These are phyloP conservation scores for Camelus dromedarius DNA, from an alignment of 2,113 vertebrate genomes.

Conservation along the genomic window DNA sequence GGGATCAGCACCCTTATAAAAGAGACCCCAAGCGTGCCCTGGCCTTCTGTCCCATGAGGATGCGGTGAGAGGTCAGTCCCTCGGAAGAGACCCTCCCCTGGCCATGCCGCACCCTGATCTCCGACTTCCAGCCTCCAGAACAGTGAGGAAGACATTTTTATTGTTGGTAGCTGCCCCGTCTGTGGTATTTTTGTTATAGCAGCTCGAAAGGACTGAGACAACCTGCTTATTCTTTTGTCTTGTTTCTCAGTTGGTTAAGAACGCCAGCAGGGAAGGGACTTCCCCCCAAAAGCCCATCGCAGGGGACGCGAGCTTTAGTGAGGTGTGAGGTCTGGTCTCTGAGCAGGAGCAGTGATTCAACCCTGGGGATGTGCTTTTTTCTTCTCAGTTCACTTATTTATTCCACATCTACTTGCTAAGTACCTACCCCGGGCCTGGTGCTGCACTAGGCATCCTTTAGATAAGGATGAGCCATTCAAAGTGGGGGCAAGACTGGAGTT, in stretches of 20 bases:
- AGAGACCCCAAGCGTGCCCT: background rate
- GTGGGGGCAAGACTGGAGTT: background rate
- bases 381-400: background rate
- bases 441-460: too few species aligned
- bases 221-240: background rate
- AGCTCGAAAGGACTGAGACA: background rate
- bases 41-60: background rate
- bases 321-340: background rate
- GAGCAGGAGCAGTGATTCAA: too few species aligned
- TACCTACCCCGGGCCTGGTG: background rate
- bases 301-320: background rate
- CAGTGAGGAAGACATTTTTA: background rate
- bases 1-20: background rate
- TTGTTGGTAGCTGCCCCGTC: background rate
- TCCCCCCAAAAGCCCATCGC: background rate
- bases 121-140: background rate
- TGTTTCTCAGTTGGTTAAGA: background rate
- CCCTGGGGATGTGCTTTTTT: too few species aligned
- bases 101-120: background rate
- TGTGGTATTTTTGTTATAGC: background rate
- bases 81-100: background rate
- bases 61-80: background rate
- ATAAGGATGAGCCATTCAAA: background rate
- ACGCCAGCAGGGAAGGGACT: fast-evolving
- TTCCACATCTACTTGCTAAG: background rate